phyloP scores from a whole-genome alignment of 1,140 invertebrate species.

The Zelostemma sp. region DNA sequence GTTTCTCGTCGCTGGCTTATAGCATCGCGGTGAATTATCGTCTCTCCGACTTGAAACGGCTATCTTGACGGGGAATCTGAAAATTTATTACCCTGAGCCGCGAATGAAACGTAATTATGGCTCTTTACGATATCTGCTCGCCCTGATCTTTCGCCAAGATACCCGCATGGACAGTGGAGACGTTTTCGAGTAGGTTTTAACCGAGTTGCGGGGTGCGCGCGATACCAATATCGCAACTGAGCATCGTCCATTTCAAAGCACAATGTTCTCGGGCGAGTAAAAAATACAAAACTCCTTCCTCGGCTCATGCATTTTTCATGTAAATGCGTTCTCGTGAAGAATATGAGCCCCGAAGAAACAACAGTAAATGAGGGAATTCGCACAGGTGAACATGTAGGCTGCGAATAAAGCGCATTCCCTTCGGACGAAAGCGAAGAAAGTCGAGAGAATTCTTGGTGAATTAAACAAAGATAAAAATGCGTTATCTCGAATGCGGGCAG shows the following conservation, averaged over 20 bases:
- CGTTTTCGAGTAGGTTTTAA: constrained; percentile 19
- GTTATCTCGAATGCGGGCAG: no score
- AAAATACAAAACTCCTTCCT: not conserved
- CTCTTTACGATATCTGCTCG: constrained; percentile 50
- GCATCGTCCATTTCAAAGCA: constrained; percentile 9
- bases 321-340: not conserved
- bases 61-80: constrained; percentile 59
- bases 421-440: no score
- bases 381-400: not conserved
- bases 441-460: no score
- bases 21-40: constrained; percentile 57
- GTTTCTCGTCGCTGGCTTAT: constrained; percentile 47
- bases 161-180: constrained; percentile 17
- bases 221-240: constrained; percentile 14
- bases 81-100: constrained; percentile 60
- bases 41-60: constrained; percentile 30
- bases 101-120: constrained; percentile 64
- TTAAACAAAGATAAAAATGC: no score
- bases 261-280: constrained; percentile 3
- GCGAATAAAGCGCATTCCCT: not conserved
- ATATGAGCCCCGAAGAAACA: not conserved
- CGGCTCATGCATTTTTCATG: not conserved
- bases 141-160: constrained; percentile 23
- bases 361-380: no score
- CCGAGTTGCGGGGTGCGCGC: constrained; percentile 4